A percentile compares a stretch with the other conserved stretches of the same genome.
Conservation (phyloP, 1,140 invertebrate species). For the Drosophila leontia region DNA sequence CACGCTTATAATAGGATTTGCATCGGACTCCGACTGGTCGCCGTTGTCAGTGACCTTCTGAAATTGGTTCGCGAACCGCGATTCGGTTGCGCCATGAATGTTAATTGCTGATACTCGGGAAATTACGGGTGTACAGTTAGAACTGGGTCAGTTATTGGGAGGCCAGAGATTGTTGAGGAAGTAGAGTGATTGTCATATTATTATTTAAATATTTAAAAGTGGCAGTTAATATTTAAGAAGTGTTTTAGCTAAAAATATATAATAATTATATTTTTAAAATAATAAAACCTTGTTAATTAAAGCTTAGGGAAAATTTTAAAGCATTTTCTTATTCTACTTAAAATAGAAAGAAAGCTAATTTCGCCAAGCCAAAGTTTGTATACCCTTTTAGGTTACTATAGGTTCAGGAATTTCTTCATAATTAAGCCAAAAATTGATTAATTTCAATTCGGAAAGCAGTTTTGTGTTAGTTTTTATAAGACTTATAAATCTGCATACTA, state of each 20-base stretch:
- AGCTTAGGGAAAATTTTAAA: too few relatives aligned
- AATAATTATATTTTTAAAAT: too few relatives aligned
- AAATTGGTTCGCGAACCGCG: constrained; percentile 31
- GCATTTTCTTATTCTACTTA: too few relatives aligned
- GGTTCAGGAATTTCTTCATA: too few relatives aligned
- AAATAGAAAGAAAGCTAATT: too few relatives aligned
- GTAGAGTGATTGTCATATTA: neutral
- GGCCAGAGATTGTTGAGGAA: neutral
- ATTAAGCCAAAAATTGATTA: too few relatives aligned
- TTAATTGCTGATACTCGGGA: constrained; percentile 34
- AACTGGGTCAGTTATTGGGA: constrained; percentile 3
- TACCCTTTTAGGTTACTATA: too few relatives aligned
- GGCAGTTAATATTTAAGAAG: neutral
- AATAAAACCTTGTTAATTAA: too few relatives aligned
- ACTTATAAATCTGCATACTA: too few relatives aligned
- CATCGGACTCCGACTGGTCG: constrained; percentile 18
- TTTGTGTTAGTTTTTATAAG: too few relatives aligned
- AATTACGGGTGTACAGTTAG: constrained; percentile 14
- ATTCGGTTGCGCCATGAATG: constrained; percentile 46
- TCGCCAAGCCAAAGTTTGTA: too few relatives aligned
- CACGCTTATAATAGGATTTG: constrained; percentile 15
- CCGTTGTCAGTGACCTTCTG: constrained; percentile 56
- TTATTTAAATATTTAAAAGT: neutral
- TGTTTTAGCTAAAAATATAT: neutral
- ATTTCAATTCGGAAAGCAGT: too few relatives aligned